Percentiles rank a stretch among this genome's conserved stretches.
phyloP scores from a whole-genome alignment of 2,113 vertebrate species.

The Jaculus jaculus region DNA sequence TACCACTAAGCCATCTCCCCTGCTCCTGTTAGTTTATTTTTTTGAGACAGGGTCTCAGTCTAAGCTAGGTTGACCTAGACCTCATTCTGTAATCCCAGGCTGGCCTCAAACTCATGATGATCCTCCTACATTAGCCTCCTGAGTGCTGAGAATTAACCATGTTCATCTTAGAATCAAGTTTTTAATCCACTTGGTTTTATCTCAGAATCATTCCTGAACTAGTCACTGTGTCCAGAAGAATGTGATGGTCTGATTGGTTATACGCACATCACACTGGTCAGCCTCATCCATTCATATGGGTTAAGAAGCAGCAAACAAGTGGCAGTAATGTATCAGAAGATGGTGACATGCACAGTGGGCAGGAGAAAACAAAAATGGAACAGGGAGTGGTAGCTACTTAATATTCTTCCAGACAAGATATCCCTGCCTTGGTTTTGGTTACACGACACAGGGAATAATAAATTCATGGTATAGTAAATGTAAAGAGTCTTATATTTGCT shows the following conservation, averaged over 20 bases:
- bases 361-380: not conserved
- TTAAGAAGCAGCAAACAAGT: not conserved
- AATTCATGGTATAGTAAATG: not conserved
- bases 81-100: no score
- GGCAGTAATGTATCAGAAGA: not conserved
- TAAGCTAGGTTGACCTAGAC: no score
- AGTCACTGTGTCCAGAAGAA: not conserved
- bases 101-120: no score
- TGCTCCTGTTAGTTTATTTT: no score
- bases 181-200: slow-evolving; percentile 1
- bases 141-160: no score
- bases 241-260: not conserved
- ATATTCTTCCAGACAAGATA: not conserved
- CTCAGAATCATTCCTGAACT: not conserved
- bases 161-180: not conserved
- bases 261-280: not conserved
- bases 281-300: not conserved
- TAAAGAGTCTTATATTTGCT: not conserved
- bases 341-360: not conserved
- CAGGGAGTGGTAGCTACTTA: not conserved
- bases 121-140: no score
- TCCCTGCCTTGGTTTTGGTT: not conserved
- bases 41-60: no score
- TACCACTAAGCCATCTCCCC: no score
- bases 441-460: not conserved